Evolutionary conservation across 2,797 vertebrate species (phyloP).

Genomic region (Tokudaia muenninki): DNA sequence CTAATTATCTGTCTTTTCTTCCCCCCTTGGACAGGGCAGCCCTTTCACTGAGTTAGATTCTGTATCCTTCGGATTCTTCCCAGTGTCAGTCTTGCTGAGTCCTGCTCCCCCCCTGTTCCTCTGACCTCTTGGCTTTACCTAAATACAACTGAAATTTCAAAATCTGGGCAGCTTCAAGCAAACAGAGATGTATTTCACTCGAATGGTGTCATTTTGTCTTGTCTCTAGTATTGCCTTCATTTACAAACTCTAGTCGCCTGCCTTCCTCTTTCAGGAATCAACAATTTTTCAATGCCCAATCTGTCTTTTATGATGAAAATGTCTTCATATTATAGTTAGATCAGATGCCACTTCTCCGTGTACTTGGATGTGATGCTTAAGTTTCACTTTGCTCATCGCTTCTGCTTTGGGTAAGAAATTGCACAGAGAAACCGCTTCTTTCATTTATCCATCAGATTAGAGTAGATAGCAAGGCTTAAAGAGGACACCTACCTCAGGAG

Average conservation of each 20-base stretch:
- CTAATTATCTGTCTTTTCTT: not conserved
- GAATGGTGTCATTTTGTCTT: not conserved
- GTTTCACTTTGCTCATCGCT: not conserved
- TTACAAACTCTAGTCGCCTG: not conserved
- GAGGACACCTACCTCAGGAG: not conserved
- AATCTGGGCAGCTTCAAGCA: not conserved
- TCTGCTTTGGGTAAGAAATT: not conserved
- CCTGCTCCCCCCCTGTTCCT: not conserved
- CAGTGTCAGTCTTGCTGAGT: not conserved
- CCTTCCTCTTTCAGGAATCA: not conserved
- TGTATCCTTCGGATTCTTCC: not conserved
- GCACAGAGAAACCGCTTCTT: not conserved
- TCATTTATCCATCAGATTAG: not conserved
- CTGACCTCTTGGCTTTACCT: not conserved
- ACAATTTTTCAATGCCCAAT: not conserved
- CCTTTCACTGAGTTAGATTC: not conserved
- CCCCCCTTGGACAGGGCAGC: too few relatives aligned
- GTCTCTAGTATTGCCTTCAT: not conserved
- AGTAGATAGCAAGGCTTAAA: not conserved
- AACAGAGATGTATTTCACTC: not conserved
- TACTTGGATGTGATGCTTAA: conserved; percentile 3
- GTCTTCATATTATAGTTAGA: not conserved
- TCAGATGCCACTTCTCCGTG: not conserved
- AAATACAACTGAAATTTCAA: not conserved
- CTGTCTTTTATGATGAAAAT: not conserved